These are phyloP conservation scores for Anagrus nilaparvatae DNA, from an alignment of 1,140 invertebrate species.

Conservation along the genomic window DNA sequence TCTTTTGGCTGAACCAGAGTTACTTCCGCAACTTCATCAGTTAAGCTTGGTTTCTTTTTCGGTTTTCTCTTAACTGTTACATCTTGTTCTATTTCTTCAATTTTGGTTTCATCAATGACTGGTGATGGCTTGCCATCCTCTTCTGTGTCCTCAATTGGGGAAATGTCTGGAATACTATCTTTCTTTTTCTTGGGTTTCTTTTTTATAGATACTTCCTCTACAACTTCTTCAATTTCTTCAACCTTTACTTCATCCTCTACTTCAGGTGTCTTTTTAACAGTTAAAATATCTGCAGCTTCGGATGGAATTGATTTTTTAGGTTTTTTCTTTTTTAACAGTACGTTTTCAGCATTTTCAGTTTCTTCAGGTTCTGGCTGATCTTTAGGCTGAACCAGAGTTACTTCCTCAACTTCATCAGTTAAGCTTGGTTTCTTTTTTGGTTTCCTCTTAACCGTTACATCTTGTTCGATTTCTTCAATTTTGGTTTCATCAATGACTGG, in stretches of 20 bases:
- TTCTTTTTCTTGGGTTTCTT: conserved; percentile 32
- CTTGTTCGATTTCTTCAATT: conserved; percentile 5
- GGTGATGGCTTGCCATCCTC: conserved; percentile 27
- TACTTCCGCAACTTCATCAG: conserved; percentile 31
- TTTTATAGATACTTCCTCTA: conserved; percentile 27
- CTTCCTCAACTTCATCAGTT: conserved; percentile 8
- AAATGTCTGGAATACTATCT: conserved; percentile 3
- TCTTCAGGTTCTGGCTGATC: conserved; percentile 8
- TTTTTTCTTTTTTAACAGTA: not conserved
- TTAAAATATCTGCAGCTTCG: conserved; percentile 13
- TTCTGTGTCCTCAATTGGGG: too few relatives aligned
- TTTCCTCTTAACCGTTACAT: not conserved
- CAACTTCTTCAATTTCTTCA: conserved; percentile 20
- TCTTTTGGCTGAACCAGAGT: conserved; percentile 18
- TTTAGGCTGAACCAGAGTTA: conserved; percentile 11
- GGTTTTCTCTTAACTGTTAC: conserved; percentile 33
- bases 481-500: not conserved
- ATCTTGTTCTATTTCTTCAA: conserved; percentile 23
- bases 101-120: conserved; percentile 18
- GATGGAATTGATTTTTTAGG: not conserved
- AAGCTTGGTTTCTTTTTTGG: not conserved
- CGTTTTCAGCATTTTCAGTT: not conserved
- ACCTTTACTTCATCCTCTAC: conserved; percentile 15
- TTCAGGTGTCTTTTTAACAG: conserved; percentile 10
- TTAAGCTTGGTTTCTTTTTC: conserved; percentile 32